Evolutionary conservation across 2,888 invertebrate species (phyloP).

Genomic region (Meteorus cinctellus): DNA sequence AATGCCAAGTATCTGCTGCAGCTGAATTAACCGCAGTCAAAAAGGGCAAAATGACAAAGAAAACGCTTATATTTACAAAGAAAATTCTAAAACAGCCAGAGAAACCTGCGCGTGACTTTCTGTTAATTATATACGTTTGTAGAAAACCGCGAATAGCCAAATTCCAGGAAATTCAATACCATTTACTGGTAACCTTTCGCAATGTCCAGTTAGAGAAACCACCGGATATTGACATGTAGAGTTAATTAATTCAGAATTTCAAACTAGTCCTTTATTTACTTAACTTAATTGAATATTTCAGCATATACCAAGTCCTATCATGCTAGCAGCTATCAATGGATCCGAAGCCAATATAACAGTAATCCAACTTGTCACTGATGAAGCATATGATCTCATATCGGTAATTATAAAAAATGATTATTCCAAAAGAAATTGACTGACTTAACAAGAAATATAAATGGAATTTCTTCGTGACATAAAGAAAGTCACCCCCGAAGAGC

Average conservation of each 20-base stretch:
- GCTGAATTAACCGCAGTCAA: too few species aligned
- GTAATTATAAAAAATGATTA: conserved; percentile 41
- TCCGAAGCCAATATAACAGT: conserved; percentile 64
- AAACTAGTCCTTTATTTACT: neutral
- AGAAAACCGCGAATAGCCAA: too few species aligned
- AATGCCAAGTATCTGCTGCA: too few species aligned
- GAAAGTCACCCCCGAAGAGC: neutral
- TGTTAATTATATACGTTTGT: too few species aligned
- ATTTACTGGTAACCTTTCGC: too few species aligned
- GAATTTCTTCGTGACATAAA: neutral
- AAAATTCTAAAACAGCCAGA: too few species aligned
- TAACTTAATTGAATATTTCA: conserved; percentile 42
- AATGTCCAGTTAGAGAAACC: too few species aligned
- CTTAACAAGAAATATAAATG: neutral
- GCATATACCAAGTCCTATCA: conserved; percentile 59
- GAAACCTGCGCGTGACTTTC: too few species aligned
- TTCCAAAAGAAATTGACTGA: neutral
- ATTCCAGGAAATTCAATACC: too few species aligned
- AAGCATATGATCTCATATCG: conserved; percentile 51
- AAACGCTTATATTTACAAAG: too few species aligned
- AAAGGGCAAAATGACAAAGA: too few species aligned
- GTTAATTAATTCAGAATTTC: neutral
- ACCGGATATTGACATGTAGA: too few species aligned
- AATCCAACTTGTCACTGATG: conserved; percentile 59
- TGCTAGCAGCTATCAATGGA: conserved; percentile 55